Evolutionary conservation across 2,888 invertebrate genomes (phyloP).

Genomic region (Strigamia maritima): DNA sequence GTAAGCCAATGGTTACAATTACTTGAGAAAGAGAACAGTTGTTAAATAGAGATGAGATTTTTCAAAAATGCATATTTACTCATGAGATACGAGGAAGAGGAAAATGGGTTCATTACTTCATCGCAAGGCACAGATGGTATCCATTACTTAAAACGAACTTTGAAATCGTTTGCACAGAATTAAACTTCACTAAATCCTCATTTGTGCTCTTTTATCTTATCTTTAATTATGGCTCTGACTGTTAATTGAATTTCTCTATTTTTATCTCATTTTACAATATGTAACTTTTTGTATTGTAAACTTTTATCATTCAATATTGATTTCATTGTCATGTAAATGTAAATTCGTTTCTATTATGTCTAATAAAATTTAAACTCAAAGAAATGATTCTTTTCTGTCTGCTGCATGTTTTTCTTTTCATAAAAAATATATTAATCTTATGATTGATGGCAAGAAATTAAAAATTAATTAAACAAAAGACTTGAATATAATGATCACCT

Average conservation of each 20-base stretch:
- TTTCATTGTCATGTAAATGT: slow-evolving; percentile 3
- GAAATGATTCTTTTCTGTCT: not conserved
- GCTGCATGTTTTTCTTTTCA: not conserved
- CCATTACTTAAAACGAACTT: slow-evolving; percentile 6
- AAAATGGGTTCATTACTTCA: slow-evolving; percentile 9
- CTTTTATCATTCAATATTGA: not conserved
- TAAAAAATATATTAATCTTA: not conserved
- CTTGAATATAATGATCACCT: not conserved
- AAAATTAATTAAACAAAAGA: slow-evolving; percentile 8
- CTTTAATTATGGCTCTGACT: not conserved
- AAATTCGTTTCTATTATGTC: not conserved
- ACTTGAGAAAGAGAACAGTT: not conserved
- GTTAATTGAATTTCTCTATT: slow-evolving; percentile 12
- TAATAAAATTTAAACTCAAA: not conserved
- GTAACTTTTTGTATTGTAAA: not conserved
- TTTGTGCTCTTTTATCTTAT: slow-evolving; percentile 3
- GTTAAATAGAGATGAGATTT: slow-evolving; percentile 4
- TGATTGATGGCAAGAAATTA: not conserved
- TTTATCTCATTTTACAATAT: not conserved
- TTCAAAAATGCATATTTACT: not conserved
- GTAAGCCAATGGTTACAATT: slow-evolving; percentile 18
- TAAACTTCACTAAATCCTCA: slow-evolving; percentile 16
- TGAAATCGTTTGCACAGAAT: slow-evolving; percentile 25
- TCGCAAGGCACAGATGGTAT: slow-evolving; percentile 17
- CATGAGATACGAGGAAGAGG: slow-evolving; percentile 22